A percentile compares a stretch with the other conserved stretches of the same genome.
Evolutionary conservation across 1,140 invertebrate species (phyloP).

Genomic region (Heliconius hermathena): DNA sequence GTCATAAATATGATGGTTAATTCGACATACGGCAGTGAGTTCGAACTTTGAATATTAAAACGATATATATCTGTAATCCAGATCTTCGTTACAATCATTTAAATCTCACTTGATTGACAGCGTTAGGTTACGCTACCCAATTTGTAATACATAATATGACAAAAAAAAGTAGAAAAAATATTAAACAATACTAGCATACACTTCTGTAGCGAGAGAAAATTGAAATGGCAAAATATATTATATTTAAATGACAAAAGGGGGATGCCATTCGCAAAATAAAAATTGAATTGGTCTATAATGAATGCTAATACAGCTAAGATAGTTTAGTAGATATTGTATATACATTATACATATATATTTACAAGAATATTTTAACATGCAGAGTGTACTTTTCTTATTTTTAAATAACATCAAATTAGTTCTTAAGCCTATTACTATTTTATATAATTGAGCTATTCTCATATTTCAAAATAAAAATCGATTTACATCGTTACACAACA

Average conservation of each 20-base stretch:
- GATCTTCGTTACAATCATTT: too few relatives aligned
- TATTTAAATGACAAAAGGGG: background rate
- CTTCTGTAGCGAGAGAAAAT: background rate
- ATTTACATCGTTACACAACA: constrained; percentile 17
- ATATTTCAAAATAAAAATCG: constrained; percentile 7
- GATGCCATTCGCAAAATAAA: background rate
- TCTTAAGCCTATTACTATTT: constrained; percentile 32
- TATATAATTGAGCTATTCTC: constrained; percentile 36
- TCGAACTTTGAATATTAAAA: too few relatives aligned
- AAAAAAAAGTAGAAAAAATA: background rate
- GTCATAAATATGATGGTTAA: background rate
- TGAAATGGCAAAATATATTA: background rate
- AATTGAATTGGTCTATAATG: background rate
- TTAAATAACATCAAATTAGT: constrained; percentile 25
- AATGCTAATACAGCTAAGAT: background rate
- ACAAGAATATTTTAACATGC: background rate
- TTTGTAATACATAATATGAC: too few relatives aligned
- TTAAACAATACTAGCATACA: background rate
- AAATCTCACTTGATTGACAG: too few relatives aligned
- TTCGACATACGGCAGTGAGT: background rate
- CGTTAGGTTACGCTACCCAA: too few relatives aligned
- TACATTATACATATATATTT: constrained; percentile 10
- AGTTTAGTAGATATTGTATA: background rate
- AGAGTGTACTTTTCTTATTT: background rate
- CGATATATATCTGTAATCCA: too few relatives aligned